Evolutionary conservation across 2,113 vertebrate genomes (phyloP).

Genomic region (Atlantisia rogersi): DNA sequence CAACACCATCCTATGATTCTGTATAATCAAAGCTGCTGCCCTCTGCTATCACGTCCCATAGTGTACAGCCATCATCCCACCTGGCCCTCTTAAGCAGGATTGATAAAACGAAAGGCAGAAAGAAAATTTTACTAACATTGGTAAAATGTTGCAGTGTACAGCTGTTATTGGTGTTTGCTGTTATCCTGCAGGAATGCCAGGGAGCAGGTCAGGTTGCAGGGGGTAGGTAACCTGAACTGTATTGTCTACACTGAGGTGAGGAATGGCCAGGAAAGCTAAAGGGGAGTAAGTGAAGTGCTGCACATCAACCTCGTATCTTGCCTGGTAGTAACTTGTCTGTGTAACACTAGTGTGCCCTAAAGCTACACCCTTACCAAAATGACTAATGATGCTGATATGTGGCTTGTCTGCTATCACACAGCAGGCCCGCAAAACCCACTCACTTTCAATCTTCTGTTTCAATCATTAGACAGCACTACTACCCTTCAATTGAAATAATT

Average conservation of each 20-base stretch:
- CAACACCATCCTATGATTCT: neutral
- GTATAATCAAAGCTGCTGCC: neutral
- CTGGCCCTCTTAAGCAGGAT: neutral
- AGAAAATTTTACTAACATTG: too few species aligned
- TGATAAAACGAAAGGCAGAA: neutral
- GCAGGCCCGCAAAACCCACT: neutral
- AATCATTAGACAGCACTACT: neutral
- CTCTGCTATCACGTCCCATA: fast-evolving
- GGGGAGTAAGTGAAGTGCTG: neutral
- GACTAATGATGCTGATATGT: neutral
- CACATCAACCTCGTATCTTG: neutral
- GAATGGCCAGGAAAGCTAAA: neutral
- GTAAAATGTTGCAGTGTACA: neutral
- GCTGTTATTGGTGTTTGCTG: neutral
- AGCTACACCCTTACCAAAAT: neutral
- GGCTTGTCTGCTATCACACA: neutral
- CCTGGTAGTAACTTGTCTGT: neutral
- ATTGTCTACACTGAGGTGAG: fast-evolving
- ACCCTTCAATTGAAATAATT: neutral
- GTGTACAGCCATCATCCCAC: neutral
- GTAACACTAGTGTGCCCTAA: neutral
- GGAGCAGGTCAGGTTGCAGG: neutral
- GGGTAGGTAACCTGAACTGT: neutral
- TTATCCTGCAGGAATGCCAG: neutral
- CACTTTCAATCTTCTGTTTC: neutral